Evolutionary conservation across 2,797 vertebrate genomes (phyloP).

Genomic region (Eulemur rubriventer): DNA sequence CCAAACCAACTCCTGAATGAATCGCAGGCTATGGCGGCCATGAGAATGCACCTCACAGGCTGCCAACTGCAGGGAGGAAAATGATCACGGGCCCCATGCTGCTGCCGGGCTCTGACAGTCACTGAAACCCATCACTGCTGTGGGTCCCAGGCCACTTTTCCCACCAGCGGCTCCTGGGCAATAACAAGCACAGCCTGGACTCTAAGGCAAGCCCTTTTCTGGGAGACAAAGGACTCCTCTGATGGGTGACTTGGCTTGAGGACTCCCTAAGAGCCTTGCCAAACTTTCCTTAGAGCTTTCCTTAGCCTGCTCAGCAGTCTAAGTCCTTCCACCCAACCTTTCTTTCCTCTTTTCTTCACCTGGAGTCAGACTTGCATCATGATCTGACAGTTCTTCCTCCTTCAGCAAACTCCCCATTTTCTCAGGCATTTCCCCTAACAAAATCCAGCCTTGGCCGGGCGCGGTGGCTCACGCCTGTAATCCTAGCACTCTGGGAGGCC

Average conservation of each 20-base stretch:
- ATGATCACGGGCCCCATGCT: not conserved
- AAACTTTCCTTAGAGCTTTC: not conserved
- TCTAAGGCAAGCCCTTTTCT: not conserved
- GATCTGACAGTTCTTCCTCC: not conserved
- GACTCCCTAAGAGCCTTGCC: not conserved
- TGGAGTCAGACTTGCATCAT: not conserved
- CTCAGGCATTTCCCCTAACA: not conserved
- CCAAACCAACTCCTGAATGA: conserved; percentile 36
- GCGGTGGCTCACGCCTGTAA: too few relatives aligned
- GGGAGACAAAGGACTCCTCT: not conserved
- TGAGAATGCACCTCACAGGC: not conserved
- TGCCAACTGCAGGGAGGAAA: not conserved
- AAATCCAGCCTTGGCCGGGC: conserved; percentile 19
- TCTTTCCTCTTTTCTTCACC: conserved; percentile 20
- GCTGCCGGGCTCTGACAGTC: not conserved
- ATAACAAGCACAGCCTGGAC: not conserved
- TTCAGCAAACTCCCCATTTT: not conserved
- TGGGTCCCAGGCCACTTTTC: not conserved
- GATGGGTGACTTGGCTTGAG: not conserved
- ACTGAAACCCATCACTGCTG: not conserved
- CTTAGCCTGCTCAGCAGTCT: not conserved
- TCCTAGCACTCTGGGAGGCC: too few relatives aligned
- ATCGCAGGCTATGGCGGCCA: not conserved
- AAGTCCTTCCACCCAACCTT: not conserved
- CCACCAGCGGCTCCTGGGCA: not conserved